A percentile compares a stretch with the other conserved stretches of the same genome.
Evolutionary conservation across 1,140 invertebrate genomes (phyloP).

Genomic region (Drosophila arizonae): DNA sequence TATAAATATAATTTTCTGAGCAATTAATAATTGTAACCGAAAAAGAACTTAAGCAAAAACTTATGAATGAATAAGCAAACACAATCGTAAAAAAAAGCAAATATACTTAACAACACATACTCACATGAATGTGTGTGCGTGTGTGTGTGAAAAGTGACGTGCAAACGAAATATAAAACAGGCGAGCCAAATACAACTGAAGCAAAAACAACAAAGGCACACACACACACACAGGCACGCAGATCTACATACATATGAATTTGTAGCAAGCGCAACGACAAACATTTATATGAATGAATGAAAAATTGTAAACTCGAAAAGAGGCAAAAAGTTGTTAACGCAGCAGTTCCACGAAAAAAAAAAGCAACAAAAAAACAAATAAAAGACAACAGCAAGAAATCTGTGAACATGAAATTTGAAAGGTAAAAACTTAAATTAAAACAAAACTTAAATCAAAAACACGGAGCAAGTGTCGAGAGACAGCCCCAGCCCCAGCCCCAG

Average conservation of each 20-base stretch:
- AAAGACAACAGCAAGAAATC: conserved; percentile 65
- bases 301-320: conserved; percentile 70
- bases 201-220: conserved; percentile 23
- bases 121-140: conserved; percentile 3
- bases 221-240: conserved; percentile 11
- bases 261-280: conserved; percentile 26
- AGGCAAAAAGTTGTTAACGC: conserved; percentile 74
- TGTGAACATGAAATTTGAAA: conserved; percentile 76
- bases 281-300: conserved; percentile 69
- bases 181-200: conserved; percentile 44
- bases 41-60: conserved; percentile 52
- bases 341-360: conserved; percentile 69
- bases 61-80: conserved; percentile 67
- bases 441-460: conserved; percentile 67
- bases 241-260: conserved; percentile 29
- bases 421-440: conserved; percentile 76
- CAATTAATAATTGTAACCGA: conserved; percentile 50
- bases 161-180: conserved; percentile 74
- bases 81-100: conserved; percentile 13
- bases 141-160: conserved; percentile 63
- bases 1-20: conserved; percentile 26
- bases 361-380: conserved; percentile 9
- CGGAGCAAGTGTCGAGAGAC: conserved; percentile 65
- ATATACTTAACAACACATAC: conserved; percentile 1
- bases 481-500: conserved; percentile 30